phyloP scores from a whole-genome alignment of 2,888 invertebrate species.

The Leptinotarsa peninsularis region DNA sequence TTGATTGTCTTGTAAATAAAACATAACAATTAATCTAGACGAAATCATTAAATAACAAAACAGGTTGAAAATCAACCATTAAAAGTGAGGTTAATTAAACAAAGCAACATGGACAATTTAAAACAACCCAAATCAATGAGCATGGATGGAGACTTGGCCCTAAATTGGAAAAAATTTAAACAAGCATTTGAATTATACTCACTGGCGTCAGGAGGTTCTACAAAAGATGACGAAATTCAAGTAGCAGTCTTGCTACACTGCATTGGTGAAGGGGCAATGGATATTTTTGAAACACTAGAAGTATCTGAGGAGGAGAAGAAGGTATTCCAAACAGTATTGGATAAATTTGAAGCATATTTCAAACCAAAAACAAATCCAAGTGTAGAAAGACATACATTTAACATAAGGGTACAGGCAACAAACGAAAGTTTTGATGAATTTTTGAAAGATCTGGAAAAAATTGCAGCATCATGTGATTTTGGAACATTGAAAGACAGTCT shows the following conservation, averaged over 20 bases:
- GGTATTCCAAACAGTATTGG: not conserved
- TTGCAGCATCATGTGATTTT: not conserved
- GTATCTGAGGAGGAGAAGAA: not conserved
- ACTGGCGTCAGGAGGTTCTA: not conserved
- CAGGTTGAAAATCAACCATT: too few relatives aligned
- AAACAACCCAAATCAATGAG: not conserved
- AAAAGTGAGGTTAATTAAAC: too few relatives aligned
- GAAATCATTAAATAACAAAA: too few relatives aligned
- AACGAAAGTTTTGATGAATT: constrained; percentile 5
- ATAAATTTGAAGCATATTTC: constrained; percentile 7
- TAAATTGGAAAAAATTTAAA: not conserved
- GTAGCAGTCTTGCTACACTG: not conserved
- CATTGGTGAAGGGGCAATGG: constrained; percentile 6
- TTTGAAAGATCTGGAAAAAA: not conserved
- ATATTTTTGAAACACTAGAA: not conserved
- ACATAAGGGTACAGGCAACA: not conserved
- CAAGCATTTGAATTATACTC: not conserved
- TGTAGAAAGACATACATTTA: constrained; percentile 19
- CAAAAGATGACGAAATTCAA: constrained; percentile 1
- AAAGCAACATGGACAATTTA: not conserved
- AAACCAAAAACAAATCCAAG: not conserved
- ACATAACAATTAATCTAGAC: too few relatives aligned
- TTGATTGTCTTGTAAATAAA: not conserved
- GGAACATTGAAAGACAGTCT: not conserved
- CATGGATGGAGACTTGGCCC: not conserved